Evolutionary conservation across 2,113 vertebrate genomes (phyloP).

Genomic region (Catagonus wagneri): DNA sequence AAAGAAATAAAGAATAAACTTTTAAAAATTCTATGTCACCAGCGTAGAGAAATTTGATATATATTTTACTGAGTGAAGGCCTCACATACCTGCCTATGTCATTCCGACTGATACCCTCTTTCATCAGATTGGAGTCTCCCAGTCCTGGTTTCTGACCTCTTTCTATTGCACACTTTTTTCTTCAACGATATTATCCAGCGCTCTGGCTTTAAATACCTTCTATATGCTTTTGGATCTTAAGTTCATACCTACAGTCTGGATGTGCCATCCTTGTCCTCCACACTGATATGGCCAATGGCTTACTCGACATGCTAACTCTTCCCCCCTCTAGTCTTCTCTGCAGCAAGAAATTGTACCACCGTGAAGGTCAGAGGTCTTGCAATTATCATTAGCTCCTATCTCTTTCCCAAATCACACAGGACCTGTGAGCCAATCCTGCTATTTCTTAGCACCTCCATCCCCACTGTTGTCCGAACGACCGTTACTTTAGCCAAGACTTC

Average conservation of each 20-base stretch:
- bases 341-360: background rate
- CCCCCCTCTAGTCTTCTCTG: background rate
- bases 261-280: background rate
- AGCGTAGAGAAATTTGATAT: background rate
- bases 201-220: background rate
- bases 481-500: background rate
- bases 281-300: background rate
- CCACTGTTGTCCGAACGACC: background rate
- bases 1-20: background rate
- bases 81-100: background rate
- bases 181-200: background rate
- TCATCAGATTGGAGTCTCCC: background rate
- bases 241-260: background rate
- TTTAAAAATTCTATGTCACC: background rate
- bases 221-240: background rate
- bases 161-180: background rate
- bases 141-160: background rate
- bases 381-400: background rate
- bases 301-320: background rate
- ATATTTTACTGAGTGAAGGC: background rate
- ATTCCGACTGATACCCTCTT: background rate
- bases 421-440: background rate
- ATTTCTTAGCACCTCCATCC: background rate
- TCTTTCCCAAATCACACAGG: background rate
- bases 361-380: background rate